Base-by-base conservation (phyloP, 2,113 vertebrate genomes). In the Garra rufa region DNA sequence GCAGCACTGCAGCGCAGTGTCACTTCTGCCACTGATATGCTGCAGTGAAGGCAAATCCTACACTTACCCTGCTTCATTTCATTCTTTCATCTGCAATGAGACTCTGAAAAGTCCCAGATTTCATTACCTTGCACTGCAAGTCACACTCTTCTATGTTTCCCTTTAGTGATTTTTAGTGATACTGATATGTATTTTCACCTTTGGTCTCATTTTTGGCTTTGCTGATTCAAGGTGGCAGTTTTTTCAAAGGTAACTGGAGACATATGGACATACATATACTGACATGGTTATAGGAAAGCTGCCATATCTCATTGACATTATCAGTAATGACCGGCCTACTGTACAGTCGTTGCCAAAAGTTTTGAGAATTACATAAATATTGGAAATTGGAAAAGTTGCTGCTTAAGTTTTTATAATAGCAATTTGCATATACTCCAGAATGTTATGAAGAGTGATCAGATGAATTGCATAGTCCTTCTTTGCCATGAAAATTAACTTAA, bases 1-100 rank as follows among this genome's bases (percentile, higher is more conserved):
- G 48, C 59, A 50, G 57, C 71, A 76, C 77, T 61, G 70, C 86
- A 78, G 61, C 9, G 46, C 71, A 50, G 52, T 67, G 71, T 57
- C 61, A 82, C 78, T 87, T 86, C 70, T 74, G 28, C 82, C 61
- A 74, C 38, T 83, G 83, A 80, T 85, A 80, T 76, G 59, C 81
- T 63, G 50, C 87, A 85, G 81, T 83, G 30, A 88, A 88, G 76
- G 50, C 59, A 59, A 83, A 52, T 67, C n/a, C 61, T 80, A 76
- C 50, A 79, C 83, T 83, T 52, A 82, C 63, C 57, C 52, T 55
- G 34, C 57, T 46, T 84, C 71, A 78, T 78, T 85, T 82, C 44
- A 82, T 2, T 41, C 50, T 70, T 87, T 76, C 82, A 73, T 30
- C 67, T 85, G 55, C 67, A 67, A 4, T 24, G 48, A 74, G 75